Base-by-base conservation (phyloP, 1,140 invertebrate species). In the Zaprionus gabonicus region DNA sequence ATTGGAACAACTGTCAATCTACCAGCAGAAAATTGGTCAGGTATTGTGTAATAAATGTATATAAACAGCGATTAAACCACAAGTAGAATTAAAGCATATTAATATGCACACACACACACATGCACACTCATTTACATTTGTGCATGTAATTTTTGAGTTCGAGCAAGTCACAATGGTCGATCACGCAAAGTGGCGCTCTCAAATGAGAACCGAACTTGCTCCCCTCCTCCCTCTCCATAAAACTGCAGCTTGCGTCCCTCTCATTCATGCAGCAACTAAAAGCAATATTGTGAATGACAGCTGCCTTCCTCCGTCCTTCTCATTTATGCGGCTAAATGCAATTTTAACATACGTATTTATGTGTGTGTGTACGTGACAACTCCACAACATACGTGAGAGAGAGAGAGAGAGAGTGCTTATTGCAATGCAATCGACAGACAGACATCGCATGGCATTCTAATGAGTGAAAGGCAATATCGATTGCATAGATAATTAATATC, bases 91-190 rank as follows among this genome's bases (percentile, higher is more conserved):
- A 25, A 28, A 28, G 17, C 58, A 60, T 60, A 60, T 60, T 25
- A 55, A 65, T 46, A 20, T 25, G 49, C 58, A 59, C 15, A 60
- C 41, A 59, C 15, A 60, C 41, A 51, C 13, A 53, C n/a, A 44
- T 4, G 31, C 13, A 31, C n/a, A 31, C 17, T 6, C 12, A 31
- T 34, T 34, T 10, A 17, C 28, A 23, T 28, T 23, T 44, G 9
- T 25, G 3, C 28, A n/a, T 56, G 6, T 66, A 38, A 34, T n/a
- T 9, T 17, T 12, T 41, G 36, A 7, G 1, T 27, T 38, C 60
- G 66, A 46, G 71, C 53, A 64, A 71, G 67, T 75, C 53, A 64
- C 71, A 74, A 34, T 74, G 57, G 58, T 17, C 72, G 72, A 75
- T 71, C 58, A 75, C 67, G 34, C 53, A 64, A 71, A 75, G 67